phyloP scores from a whole-genome alignment of 2,797 vertebrate genomes.

The Atherinosoma microstoma region DNA sequence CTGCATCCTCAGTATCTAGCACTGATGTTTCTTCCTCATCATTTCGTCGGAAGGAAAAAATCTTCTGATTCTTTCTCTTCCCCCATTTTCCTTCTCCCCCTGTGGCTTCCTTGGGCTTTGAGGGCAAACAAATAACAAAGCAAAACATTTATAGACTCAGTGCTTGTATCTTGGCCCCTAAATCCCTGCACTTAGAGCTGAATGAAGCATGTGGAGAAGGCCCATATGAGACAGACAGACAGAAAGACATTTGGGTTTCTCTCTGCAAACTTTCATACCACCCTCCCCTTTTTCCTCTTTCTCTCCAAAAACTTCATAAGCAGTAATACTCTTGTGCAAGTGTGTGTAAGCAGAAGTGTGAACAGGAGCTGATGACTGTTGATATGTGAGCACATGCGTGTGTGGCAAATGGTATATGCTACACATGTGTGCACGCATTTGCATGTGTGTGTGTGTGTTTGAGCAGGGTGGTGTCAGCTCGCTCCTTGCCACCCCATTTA shows the following conservation, averaged over 20 bases:
- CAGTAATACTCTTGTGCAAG: constrained; percentile 52
- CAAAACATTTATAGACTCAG: constrained; percentile 81
- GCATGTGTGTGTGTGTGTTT: constrained; percentile 70
- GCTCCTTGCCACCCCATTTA: constrained; percentile 99
- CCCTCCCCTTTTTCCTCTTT: constrained; percentile 72
- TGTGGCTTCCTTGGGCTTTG: constrained; percentile 69
- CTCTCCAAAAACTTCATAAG: constrained; percentile 75
- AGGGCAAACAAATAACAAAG: constrained; percentile 81
- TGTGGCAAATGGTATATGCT: constrained; percentile 59
- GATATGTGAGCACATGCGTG: constrained; percentile 42
- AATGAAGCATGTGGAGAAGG: constrained; percentile 76
- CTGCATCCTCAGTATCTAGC: constrained; percentile 45
- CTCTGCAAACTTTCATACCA: constrained; percentile 81
- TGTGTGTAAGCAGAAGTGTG: constrained; percentile 33
- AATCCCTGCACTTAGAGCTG: constrained; percentile 70
- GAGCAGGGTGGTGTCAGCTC: constrained; percentile 85
- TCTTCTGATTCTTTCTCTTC: constrained; percentile 44
- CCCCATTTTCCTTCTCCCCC: constrained; percentile 66
- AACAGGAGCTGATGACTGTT: constrained; percentile 36
- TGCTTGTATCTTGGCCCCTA: constrained; percentile 68
- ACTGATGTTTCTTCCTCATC: constrained; percentile 55
- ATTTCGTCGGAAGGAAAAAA: constrained; percentile 39
- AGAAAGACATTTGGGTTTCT: constrained; percentile 71
- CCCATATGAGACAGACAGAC: constrained; percentile 65
- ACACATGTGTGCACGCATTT: constrained; percentile 62